A percentile compares a stretch with the other conserved stretches of the same genome.
These are phyloP conservation scores for Microtus ochrogaster DNA, from an alignment of 2,113 vertebrate species.

Conservation along the genomic window DNA sequence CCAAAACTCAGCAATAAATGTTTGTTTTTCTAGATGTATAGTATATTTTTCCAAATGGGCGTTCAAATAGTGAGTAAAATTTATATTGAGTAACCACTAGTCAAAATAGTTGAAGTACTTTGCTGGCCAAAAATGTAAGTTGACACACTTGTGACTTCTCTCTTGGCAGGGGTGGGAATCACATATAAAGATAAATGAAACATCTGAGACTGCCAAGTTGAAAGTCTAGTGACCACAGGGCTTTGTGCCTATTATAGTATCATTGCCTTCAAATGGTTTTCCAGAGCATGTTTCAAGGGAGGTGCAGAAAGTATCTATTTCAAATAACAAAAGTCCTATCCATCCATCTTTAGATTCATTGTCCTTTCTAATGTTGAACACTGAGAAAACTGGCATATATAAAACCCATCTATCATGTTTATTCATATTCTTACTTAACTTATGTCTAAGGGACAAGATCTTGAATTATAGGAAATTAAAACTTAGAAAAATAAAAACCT, in stretches of 20 bases:
- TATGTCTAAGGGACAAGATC: neutral
- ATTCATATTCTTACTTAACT: constrained; percentile 3
- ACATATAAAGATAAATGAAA: neutral
- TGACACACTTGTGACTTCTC: neutral
- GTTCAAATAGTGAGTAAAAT: neutral
- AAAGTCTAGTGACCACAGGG: neutral
- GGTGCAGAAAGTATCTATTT: neutral
- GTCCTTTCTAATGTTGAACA: neutral
- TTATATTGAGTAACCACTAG: neutral
- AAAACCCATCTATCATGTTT: neutral
- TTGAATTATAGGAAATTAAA: constrained; percentile 37
- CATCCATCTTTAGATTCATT: neutral
- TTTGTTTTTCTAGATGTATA: neutral
- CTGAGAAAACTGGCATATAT: neutral
- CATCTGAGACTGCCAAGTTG: neutral
- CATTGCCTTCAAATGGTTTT: constrained; percentile 13
- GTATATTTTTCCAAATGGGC: neutral
- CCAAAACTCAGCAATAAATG: neutral
- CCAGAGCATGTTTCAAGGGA: neutral
- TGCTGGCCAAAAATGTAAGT: neutral
- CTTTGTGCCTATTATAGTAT: neutral
- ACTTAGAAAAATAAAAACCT: neutral
- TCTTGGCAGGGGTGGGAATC: neutral
- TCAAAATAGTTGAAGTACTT: constrained; percentile 34
- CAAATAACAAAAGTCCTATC: neutral